Percentiles rank a stretch among this genome's conserved stretches.
phyloP scores from a whole-genome alignment of 2,888 invertebrate genomes.

The Stegana nigrithorax region DNA sequence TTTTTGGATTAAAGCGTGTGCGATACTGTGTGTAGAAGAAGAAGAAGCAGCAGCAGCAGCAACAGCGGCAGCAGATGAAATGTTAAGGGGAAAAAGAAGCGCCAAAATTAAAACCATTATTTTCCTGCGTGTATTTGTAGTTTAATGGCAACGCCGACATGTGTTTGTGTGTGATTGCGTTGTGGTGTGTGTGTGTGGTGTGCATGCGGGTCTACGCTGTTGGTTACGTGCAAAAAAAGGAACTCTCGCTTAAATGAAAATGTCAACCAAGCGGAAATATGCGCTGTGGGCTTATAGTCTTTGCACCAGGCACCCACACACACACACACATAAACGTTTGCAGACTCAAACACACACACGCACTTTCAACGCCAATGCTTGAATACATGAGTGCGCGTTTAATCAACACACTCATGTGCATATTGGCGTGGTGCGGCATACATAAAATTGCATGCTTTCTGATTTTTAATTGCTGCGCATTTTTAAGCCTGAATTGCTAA shows the following conservation, averaged over 20 bases:
- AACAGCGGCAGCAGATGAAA: too few species aligned
- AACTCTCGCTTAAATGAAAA: neutral
- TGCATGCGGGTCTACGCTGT: neutral
- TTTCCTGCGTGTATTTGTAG: conserved; percentile 21
- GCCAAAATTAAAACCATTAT: conserved; percentile 50
- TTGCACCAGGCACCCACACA: neutral
- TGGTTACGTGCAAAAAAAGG: neutral
- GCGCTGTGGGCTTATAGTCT: neutral
- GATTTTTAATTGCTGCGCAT: too few species aligned
- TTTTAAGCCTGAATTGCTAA: too few species aligned
- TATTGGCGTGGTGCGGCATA: too few species aligned
- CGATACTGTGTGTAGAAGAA: neutral
- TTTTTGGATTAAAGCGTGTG: neutral
- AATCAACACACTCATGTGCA: too few species aligned
- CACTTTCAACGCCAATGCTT: too few species aligned
- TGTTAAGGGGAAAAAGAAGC: conserved; percentile 19
- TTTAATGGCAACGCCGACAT: conserved; percentile 12
- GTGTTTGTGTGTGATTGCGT: neutral
- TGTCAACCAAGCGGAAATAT: conserved; percentile 9
- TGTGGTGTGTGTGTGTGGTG: neutral
- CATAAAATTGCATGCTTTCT: too few species aligned
- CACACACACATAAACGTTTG: neutral
- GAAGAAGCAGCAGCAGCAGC: too few species aligned
- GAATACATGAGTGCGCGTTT: too few species aligned
- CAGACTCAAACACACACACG: neutral